Evolutionary conservation across 2,113 vertebrate genomes (phyloP).

Genomic region (Sceloporus undulatus): DNA sequence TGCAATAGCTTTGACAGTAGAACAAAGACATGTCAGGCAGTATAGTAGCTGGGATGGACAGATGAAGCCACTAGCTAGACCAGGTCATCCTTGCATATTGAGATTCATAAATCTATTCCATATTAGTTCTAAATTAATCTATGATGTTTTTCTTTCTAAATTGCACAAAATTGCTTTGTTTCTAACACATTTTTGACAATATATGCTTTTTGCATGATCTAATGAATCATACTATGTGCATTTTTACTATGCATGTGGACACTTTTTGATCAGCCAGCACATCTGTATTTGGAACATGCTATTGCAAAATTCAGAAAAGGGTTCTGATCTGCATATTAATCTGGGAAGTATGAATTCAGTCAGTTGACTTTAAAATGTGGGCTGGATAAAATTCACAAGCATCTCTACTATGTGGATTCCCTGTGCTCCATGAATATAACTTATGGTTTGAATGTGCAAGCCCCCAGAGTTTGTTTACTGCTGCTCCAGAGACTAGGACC

Average conservation of each 20-base stretch:
- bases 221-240: neutral
- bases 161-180: neutral
- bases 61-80: neutral
- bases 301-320: neutral
- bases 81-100: neutral
- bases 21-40: slow-evolving; percentile 1
- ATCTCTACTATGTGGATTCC: neutral
- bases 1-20: slow-evolving; percentile 13
- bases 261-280: neutral
- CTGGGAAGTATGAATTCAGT: neutral
- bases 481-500: too few relatives aligned
- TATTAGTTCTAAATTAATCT: neutral
- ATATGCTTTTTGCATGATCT: neutral
- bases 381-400: too few relatives aligned
- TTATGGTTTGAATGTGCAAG: neutral
- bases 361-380: neutral
- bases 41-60: neutral
- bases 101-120: neutral
- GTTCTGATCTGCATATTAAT: neutral
- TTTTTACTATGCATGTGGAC: neutral
- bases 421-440: neutral
- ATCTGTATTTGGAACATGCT: neutral
- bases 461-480: too few relatives aligned
- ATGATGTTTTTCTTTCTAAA: neutral
- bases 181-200: neutral